Evolutionary conservation across 2,797 vertebrate species (phyloP).

Genomic region (Epinephelus awoara): DNA sequence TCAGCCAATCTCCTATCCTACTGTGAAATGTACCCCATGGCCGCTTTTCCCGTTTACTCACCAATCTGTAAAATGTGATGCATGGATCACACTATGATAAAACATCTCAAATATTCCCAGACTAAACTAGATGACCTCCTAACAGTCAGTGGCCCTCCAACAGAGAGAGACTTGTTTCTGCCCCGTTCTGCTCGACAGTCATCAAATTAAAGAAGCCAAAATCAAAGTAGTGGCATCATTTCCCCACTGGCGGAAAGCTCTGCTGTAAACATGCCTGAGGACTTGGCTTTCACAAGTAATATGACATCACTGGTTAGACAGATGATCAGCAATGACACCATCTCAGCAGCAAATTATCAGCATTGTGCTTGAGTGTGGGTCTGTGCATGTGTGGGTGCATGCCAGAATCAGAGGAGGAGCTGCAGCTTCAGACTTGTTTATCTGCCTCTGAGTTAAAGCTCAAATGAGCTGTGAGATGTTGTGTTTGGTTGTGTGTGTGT

Average conservation of each 20-base stretch:
- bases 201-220: conserved; percentile 36
- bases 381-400: conserved; percentile 9
- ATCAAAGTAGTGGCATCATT: conserved; percentile 23
- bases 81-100: conserved; percentile 30
- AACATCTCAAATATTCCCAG: conserved; percentile 26
- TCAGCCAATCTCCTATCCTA: conserved; percentile 72
- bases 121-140: conserved; percentile 33
- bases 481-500: background rate
- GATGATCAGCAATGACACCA: conserved; percentile 34
- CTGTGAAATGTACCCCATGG: conserved; percentile 45
- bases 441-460: conserved; percentile 38
- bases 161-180: conserved; percentile 17
- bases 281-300: conserved; percentile 48
- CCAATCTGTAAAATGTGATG: conserved; percentile 54
- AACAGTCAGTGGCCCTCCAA: conserved; percentile 3
- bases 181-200: conserved; percentile 13
- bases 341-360: conserved; percentile 28
- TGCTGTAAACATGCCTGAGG: conserved; percentile 30
- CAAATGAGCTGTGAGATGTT: conserved; percentile 50
- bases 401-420: conserved; percentile 10
- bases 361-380: background rate
- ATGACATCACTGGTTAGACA: conserved; percentile 35
- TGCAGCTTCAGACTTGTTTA: conserved; percentile 42
- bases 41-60: conserved; percentile 37
- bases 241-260: conserved; percentile 26